Conservation (phyloP, 2,888 invertebrate genomes). For the Pimpla rufipes region DNA sequence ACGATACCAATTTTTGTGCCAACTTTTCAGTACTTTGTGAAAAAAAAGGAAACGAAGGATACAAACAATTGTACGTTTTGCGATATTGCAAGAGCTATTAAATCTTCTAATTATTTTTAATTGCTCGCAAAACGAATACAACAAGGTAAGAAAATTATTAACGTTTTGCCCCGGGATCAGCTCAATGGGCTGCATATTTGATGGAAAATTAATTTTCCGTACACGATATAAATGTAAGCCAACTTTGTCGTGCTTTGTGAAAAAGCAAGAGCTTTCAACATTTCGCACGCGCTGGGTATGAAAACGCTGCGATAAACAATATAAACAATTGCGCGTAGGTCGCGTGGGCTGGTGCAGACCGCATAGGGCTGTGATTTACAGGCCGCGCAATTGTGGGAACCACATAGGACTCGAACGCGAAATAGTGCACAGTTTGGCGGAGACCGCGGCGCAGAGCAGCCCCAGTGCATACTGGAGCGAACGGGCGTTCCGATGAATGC, state of each 20-base stretch:
- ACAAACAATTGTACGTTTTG: too few species aligned
- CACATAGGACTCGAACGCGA: neutral
- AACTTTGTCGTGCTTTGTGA: neutral
- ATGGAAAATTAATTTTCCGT: too few species aligned
- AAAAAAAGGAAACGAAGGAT: too few species aligned
- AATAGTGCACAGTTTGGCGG: neutral
- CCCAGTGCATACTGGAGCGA: neutral
- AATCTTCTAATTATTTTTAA: too few species aligned
- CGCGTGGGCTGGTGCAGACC: neutral
- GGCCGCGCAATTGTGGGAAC: neutral
- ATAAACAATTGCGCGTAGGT: neutral
- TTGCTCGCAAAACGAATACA: too few species aligned
- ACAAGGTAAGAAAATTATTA: too few species aligned
- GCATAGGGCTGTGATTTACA: neutral
- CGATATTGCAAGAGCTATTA: too few species aligned
- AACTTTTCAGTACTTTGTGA: too few species aligned
- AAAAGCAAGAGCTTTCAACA: neutral
- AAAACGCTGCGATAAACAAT: neutral
- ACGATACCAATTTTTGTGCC: too few species aligned
- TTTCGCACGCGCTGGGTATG: neutral
- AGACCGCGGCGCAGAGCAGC: neutral
- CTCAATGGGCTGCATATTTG: too few species aligned
- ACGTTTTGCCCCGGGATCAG: too few species aligned
- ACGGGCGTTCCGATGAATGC: constrained; percentile 11
- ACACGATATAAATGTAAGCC: neutral